Evolutionary conservation across 2,888 invertebrate species (phyloP).

Genomic region (Himalopsyche kuldschensis): DNA sequence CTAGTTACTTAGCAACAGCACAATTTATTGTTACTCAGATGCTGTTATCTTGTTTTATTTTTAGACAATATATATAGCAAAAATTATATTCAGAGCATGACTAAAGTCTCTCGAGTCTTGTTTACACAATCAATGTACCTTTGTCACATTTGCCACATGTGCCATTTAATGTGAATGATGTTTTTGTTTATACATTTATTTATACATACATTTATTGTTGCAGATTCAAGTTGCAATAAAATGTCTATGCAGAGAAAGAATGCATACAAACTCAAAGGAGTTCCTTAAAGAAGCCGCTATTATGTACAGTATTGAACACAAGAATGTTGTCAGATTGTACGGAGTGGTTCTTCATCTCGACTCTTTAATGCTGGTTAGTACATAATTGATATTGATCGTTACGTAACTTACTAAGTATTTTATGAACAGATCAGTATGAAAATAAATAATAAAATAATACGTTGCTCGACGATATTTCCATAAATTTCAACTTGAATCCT

Average conservation of each 20-base stretch:
- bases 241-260: constrained; percentile 89
- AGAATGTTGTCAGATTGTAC: constrained; percentile 94
- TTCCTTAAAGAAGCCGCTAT: constrained; percentile 97
- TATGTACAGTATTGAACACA: constrained; percentile 97
- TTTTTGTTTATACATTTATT: background rate
- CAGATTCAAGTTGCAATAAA: constrained; percentile 96
- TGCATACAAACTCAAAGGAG: constrained; percentile 95
- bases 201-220: constrained; percentile 42
- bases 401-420: background rate
- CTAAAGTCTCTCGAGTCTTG: background rate
- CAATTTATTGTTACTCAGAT: background rate
- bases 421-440: too few species aligned
- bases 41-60: background rate
- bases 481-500: too few species aligned
- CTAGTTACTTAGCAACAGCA: background rate
- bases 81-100: background rate
- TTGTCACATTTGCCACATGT: background rate
- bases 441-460: too few species aligned
- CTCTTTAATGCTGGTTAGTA: constrained; percentile 69
- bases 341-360: constrained; percentile 95
- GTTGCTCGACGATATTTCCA: too few species aligned
- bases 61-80: background rate
- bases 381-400: background rate
- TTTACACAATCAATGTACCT: background rate
- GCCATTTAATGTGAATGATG: background rate